Evolutionary conservation across 2,113 vertebrate species (phyloP), one percentile per base, ranked within the genome.

Genomic region (Oxygymnocypris stewartii): DNA sequence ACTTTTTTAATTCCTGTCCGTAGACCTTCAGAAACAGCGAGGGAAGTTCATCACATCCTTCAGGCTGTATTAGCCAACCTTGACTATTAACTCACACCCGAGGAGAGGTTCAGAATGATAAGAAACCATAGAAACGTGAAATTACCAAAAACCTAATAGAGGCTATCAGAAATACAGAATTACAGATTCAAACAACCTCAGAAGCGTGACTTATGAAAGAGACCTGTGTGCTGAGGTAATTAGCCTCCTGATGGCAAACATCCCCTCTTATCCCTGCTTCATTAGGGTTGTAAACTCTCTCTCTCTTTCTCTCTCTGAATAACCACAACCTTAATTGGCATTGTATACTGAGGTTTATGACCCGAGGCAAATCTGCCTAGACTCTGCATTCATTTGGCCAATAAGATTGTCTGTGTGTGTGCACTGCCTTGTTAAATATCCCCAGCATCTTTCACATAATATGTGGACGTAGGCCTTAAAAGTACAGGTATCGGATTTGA

Each of bases 251-350:
- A 82, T 82, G 80, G 63, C 42, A 82, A 35, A 82, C 80, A 82
- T 82, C 77, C 85, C 85, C 74, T 80, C 57, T 71, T 71, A 79
- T 59, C 49, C 77, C 11, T 71, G 47, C 44, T 71, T 79, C 42
- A 67, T 82, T 82, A 82, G 80, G 63, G 63, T 28, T 49, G 80
- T 82, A 69, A 82, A 82, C 42, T 69, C 79, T 49, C 40, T 61
- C 79, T 65, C 40, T 65, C 37, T 82, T 51, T 79, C 37, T 71
- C 28, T 78, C 67, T 78, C 37, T 47, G 76, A 79, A 89, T 90
- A 91, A 86, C 92, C 90, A 92, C 87, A 88, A 65, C 75, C 89
- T 90, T 92, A 90, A 90, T 94, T 90, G 93, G 91, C 93, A 89
- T n/a, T 63, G 89, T 88, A 90, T 90, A 91, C 85, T 54, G 31